These are phyloP conservation scores for Vanessa atalanta DNA, from an alignment of 1,140 invertebrate genomes.

Conservation along the genomic window DNA sequence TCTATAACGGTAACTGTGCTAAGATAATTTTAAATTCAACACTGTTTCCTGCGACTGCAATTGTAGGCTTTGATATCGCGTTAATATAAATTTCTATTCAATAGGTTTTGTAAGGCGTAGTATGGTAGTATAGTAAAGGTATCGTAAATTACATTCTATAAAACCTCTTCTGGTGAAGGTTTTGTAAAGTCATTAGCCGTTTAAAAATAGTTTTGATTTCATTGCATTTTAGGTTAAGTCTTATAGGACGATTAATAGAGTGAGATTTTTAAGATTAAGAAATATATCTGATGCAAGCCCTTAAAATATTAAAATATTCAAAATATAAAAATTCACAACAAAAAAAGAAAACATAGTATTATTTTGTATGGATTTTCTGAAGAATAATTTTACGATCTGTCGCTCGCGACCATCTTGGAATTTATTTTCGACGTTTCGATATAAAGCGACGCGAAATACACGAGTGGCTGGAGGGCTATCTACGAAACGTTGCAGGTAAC, in stretches of 20 bases:
- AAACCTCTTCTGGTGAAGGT: conserved; percentile 33
- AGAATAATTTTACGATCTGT: conserved; percentile 19
- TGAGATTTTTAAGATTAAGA: conserved; percentile 16
- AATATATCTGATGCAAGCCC: background rate
- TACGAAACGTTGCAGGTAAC: conserved; percentile 52
- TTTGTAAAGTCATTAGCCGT: conserved; percentile 38
- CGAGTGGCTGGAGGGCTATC: conserved; percentile 52
- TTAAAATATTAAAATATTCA: background rate
- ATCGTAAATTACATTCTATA: conserved; percentile 28
- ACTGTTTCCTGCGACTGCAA: conserved; percentile 26
- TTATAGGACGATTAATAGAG: conserved; percentile 11
- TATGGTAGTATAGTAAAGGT: background rate
- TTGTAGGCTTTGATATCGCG: conserved; percentile 5
- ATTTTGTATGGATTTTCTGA: background rate
- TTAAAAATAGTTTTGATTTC: conserved; percentile 41
- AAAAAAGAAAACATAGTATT: background rate
- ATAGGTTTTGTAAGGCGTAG: background rate
- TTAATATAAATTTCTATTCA: conserved; percentile 22
- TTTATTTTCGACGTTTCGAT: conserved; percentile 49
- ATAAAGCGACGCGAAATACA: conserved; percentile 50
- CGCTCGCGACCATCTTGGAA: conserved; percentile 33
- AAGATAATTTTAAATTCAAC: conserved; percentile 65
- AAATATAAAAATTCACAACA: background rate
- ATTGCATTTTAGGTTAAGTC: conserved; percentile 17
- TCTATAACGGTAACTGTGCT: conserved; percentile 59